Evolutionary conservation across 2,797 vertebrate genomes (phyloP).

Genomic region (Psittacula derbiana): DNA sequence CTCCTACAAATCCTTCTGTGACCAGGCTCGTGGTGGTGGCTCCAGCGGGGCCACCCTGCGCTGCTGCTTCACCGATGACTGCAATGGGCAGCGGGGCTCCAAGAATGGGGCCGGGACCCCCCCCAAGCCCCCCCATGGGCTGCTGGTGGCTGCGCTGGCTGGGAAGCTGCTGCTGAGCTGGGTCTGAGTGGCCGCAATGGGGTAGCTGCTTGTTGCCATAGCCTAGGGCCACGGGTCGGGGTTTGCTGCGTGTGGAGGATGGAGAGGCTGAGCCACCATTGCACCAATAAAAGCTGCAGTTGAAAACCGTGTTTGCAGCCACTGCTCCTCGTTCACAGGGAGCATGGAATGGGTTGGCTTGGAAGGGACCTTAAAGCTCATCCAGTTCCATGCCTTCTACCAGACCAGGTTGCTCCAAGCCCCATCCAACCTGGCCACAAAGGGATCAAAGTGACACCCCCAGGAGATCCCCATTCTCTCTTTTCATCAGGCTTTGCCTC

Average conservation of each 20-base stretch:
- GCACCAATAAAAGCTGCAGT: neutral
- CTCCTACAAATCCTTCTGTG: slow-evolving; percentile 87
- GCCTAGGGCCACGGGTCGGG: neutral
- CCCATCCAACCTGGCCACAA: neutral
- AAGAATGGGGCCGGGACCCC: neutral
- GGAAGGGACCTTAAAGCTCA: neutral
- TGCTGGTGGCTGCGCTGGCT: slow-evolving; percentile 64
- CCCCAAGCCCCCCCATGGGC: slow-evolving; percentile 30
- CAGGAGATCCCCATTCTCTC: neutral
- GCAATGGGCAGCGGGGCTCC: slow-evolving; percentile 78
- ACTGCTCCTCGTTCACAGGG: neutral
- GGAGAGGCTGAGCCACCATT: neutral
- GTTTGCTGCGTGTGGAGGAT: neutral
- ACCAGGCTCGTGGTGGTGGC: slow-evolving; percentile 75
- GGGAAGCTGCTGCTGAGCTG: slow-evolving; percentile 62
- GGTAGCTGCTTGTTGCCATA: neutral
- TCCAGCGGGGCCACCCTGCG: slow-evolving; percentile 76
- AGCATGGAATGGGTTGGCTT: neutral
- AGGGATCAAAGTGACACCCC: neutral
- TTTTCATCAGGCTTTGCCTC: neutral
- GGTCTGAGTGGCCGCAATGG: slow-evolving; percentile 14
- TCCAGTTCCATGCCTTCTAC: neutral
- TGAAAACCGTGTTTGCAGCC: neutral
- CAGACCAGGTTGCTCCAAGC: neutral
- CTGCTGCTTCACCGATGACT: slow-evolving; percentile 85